Evolutionary conservation across 2,797 vertebrate genomes (phyloP).

Genomic region (Rhabdophis nuchalis): DNA sequence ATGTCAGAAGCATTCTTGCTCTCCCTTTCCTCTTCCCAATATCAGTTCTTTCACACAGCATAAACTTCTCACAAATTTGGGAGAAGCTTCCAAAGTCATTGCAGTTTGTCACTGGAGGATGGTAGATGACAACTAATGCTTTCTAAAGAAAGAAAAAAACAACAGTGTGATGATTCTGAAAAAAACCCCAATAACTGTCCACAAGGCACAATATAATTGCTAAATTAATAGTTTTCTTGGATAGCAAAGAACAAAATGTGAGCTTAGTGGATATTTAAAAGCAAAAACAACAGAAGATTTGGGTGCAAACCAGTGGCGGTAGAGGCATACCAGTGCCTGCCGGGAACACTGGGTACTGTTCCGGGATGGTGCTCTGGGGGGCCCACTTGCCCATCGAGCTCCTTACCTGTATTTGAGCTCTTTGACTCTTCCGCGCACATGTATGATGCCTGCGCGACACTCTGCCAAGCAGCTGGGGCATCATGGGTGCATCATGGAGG

Average conservation of each 20-base stretch:
- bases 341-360: too few species aligned
- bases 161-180: too few species aligned
- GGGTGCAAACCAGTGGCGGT: neutral
- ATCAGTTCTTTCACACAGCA: neutral
- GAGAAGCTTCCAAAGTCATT: neutral
- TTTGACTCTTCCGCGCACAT: too few species aligned
- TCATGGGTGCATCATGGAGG: too few species aligned
- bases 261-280: neutral
- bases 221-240: neutral
- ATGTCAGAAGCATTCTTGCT: neutral
- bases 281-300: neutral
- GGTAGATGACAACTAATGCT: neutral
- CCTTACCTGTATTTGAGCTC: too few species aligned
- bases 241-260: neutral
- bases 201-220: neutral
- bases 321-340: too few species aligned
- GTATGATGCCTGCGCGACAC: too few species aligned
- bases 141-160: neutral
- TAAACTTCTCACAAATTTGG: neutral
- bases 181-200: neutral
- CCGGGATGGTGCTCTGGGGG: too few species aligned
- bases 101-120: neutral
- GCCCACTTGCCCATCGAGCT: too few species aligned
- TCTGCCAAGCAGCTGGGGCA: too few species aligned
- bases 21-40: neutral